Evolutionary conservation across 1,140 invertebrate genomes (phyloP), one percentile per base, ranked within the genome.

Genomic region (Macrosteles quadrilineatus): DNA sequence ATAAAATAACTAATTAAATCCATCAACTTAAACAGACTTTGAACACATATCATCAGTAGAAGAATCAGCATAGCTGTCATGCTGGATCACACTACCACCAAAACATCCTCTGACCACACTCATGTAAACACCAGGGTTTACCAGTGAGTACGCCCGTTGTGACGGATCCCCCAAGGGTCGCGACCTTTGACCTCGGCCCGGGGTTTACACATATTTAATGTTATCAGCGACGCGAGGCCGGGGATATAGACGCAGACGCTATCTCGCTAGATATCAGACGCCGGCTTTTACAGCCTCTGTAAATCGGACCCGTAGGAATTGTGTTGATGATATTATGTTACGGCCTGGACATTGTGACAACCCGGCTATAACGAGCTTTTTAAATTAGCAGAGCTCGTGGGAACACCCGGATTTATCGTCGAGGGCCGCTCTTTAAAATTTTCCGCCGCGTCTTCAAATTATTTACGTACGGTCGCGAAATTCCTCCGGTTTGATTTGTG

Each of bases 321-420:
- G 55, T 59, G 55, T 59, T 59, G 55, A 59, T 59, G 55, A 59
- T 59, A 59, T 59, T 59, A 59, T 59, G 55, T 59, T 59, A 59
- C 55, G 55, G 55, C 12, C 55, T 9, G 23, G 55, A 59, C 55
- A 25, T 30, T 25, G 55, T 27, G 55, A 59, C 55, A 59, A 27
- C 55, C 23, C 9, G 14, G 25, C 2, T 14, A 23, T 59, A 59
- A 59, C 55, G 55, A 59, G 55, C 55, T 59, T 59, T 25, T 59
- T 59, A 59, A 59, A 59, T 59, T 59, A 59, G 55, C 21, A 59
- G 21, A 14, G 12, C 9, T n/a, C 55, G 55, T 59, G 55, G 55
- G 55, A 59, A 59, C 27, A 25, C n/a, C 27, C 25, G 23, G 55
- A 59, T 59, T 59, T 59, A 59, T 59, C 27, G n/a, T 19, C 55